These are phyloP conservation scores for Trogon melanurus DNA, from an alignment of 2,113 vertebrate genomes.

Conservation along the genomic window DNA sequence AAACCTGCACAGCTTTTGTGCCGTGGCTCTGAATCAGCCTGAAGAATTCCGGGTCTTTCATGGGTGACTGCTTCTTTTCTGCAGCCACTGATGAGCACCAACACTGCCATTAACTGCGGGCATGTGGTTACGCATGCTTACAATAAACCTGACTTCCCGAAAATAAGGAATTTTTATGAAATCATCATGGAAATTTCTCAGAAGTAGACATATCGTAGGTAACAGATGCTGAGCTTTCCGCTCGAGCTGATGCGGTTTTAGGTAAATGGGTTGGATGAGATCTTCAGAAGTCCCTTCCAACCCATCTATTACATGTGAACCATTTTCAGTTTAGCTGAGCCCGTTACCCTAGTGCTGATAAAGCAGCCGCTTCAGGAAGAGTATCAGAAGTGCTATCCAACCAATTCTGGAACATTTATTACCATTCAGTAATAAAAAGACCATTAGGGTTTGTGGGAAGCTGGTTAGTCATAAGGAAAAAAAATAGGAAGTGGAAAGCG, in stretches of 20 bases:
- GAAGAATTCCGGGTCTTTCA: constrained; percentile 21
- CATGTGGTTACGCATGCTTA: neutral
- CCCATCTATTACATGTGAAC: neutral
- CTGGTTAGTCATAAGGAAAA: neutral
- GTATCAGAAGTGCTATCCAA: neutral
- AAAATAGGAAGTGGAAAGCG: neutral
- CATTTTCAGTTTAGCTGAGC: neutral
- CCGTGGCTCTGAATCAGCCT: constrained; percentile 1
- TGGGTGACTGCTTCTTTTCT: constrained; percentile 43
- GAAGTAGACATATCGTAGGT: neutral
- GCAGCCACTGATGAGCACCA: neutral
- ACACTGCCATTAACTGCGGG: neutral
- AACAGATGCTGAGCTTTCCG: neutral
- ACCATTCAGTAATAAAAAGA: neutral
- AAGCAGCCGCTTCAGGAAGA: neutral
- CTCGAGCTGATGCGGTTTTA: neutral
- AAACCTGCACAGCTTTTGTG: neutral
- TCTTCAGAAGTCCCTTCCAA: neutral
- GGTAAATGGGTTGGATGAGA: neutral
- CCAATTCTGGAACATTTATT: neutral
- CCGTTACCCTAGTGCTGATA: neutral
- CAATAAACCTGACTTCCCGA: neutral
- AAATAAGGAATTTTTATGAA: neutral
- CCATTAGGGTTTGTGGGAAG: neutral
- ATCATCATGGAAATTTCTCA: neutral